Evolutionary conservation across 92 coral and sea anemone species (phyloP), one percentile per base, ranked within the genome.

Genomic region (Ricordea florida): DNA sequence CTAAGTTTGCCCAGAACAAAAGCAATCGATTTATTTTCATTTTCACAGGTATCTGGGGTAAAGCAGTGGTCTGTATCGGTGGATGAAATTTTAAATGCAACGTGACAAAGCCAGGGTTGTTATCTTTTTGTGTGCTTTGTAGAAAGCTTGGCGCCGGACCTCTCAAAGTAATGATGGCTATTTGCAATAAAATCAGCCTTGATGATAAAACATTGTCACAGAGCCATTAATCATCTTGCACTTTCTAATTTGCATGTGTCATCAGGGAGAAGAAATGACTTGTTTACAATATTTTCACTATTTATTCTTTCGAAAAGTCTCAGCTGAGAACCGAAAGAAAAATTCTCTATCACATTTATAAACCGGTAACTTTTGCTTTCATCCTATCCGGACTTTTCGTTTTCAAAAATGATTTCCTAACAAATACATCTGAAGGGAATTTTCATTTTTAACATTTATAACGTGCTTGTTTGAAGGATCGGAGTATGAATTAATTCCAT

Each of bases 131-230:
- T 91, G 93, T 91, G 47, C 48, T 25, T 33, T 43, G 58, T 30
- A 87, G 90, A 74, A 78, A 66, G 83, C 49, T 76, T 88, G 97
- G 97, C 97, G 97, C 93, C 97, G 42, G 31, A 64, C 41, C 90
- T 79, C 88, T 80, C 73, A 41, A 21, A 50, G 65, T 91, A 80
- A 91, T 91, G 97, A 88, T 81, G 69, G 84, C 89, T 51, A 74
- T 81, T 71, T 82, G 72, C 88, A 87, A 66, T 81, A 55, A 84
- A 91, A 91, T 84, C 92, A 60, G 77, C 78, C 81, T 55, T 75
- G 38, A 62, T 73, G 89, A 89, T 82, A 87, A 87, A 83, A 61
- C 66, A 51, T 38, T 31, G 69, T 66, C 78, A 75, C 88, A 68
- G 74, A 55, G 46, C 85, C 87, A 88, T 88, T 87, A 91, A 71